phyloP scores from a whole-genome alignment of 2,888 invertebrate genomes.

The Dioctria linearis region DNA sequence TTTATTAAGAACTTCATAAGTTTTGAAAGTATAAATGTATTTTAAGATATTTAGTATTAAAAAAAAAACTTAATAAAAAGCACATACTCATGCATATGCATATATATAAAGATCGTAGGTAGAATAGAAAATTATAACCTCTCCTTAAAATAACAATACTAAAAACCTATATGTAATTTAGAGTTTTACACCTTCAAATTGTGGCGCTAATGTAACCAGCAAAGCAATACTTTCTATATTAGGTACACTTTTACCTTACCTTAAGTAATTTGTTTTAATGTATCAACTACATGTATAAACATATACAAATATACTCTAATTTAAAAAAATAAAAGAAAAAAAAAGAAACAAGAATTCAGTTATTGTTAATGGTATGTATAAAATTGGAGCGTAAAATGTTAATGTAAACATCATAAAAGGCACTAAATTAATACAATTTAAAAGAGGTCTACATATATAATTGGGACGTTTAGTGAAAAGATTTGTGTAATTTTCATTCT shows the following conservation, averaged over 20 bases:
- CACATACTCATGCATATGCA: neutral
- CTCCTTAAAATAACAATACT: slow-evolving; percentile 8
- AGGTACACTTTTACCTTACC: neutral
- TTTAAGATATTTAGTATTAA: slow-evolving; percentile 2
- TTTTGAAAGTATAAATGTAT: slow-evolving; percentile 13
- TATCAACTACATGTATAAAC: no score
- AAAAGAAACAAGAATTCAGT: neutral
- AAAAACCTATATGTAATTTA: slow-evolving; percentile 19
- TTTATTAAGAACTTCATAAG: slow-evolving; percentile 33
- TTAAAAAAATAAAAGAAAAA: no score
- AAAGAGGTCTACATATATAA: neutral
- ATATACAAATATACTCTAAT: neutral
- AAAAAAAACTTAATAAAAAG: neutral
- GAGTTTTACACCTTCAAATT: slow-evolving; percentile 20
- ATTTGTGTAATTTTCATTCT: slow-evolving; percentile 30
- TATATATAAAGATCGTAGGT: slow-evolving; percentile 20
- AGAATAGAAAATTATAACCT: slow-evolving; percentile 22
- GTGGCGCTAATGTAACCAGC: neutral
- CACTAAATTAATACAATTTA: no score
- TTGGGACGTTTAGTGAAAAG: neutral
- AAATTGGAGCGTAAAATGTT: no score
- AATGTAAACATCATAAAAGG: no score
- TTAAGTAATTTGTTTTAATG: slow-evolving; percentile 14
- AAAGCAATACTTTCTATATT: neutral
- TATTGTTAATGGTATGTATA: no score